Conservation (phyloP, 2,113 vertebrate genomes). For the Pelusios castaneus region DNA sequence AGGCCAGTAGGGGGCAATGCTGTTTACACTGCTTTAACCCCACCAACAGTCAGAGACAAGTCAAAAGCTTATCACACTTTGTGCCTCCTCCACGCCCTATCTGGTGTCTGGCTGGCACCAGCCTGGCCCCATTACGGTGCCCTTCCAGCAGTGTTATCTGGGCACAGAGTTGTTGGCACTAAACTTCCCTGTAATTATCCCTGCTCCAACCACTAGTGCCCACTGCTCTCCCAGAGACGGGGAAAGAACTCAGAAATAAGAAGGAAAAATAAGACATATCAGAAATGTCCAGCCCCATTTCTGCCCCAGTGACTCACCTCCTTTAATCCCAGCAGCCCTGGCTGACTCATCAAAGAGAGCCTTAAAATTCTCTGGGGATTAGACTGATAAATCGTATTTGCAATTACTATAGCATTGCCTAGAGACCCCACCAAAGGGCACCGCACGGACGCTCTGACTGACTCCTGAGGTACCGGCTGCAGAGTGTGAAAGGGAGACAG, state of each 20-base stretch:
- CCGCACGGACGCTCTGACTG: not conserved
- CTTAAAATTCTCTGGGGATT: not conserved
- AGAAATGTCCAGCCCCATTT: not conserved
- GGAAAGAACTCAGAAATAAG: not conserved
- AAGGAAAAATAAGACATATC: not conserved
- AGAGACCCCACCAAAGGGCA: too few relatives aligned
- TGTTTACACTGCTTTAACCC: not conserved
- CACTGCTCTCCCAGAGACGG: too few relatives aligned
- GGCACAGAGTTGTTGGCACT: not conserved
- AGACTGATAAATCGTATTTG: accelerated
- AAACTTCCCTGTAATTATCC: not conserved
- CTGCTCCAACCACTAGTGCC: too few relatives aligned
- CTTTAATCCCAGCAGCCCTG: not conserved
- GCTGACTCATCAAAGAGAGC: not conserved
- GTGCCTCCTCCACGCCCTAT: too few relatives aligned
- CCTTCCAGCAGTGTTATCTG: not conserved
- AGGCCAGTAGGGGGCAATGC: too few relatives aligned
- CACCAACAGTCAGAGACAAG: too few relatives aligned
- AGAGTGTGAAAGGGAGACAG: too few relatives aligned
- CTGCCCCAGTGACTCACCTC: not conserved
- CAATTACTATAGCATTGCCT: not conserved
- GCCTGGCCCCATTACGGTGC: not conserved
- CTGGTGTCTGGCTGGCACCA: not conserved
- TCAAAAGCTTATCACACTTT: too few relatives aligned
- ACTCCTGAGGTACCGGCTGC: too few relatives aligned